Conservation (phyloP, 2,113 vertebrate species). For the Ploceus nigricollis region DNA sequence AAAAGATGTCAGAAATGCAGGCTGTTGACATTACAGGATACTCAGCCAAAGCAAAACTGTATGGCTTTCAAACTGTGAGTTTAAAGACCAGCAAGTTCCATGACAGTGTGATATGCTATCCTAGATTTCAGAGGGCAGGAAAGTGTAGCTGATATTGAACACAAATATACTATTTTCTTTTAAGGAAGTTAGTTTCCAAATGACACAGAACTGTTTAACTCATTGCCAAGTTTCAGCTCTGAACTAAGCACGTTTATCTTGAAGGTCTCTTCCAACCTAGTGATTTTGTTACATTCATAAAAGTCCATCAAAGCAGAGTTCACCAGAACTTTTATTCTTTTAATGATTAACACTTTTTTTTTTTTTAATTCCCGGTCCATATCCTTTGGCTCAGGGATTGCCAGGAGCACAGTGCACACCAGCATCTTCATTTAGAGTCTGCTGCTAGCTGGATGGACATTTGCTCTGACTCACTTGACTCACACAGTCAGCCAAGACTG, state of each 20-base stretch:
- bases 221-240: not conserved
- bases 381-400: not conserved
- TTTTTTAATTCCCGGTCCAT: not conserved
- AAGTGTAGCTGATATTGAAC: not conserved
- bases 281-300: not conserved
- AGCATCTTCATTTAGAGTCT: not conserved
- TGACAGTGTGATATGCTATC: not conserved
- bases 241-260: not conserved
- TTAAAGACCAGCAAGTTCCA: not conserved
- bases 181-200: not conserved
- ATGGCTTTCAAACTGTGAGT: not conserved
- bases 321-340: not conserved
- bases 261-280: not conserved
- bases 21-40: not conserved
- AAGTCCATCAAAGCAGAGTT: not conserved
- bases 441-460: not conserved
- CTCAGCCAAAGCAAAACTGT: not conserved
- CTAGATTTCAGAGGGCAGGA: not conserved
- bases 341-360: not conserved
- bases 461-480: not conserved
- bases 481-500: not conserved
- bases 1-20: constrained; percentile 30
- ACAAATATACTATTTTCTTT: not conserved
- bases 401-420: not conserved
- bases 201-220: not conserved